Conservation (phyloP, 2,797 vertebrate genomes). For the Acipenser transmontanus region DNA sequence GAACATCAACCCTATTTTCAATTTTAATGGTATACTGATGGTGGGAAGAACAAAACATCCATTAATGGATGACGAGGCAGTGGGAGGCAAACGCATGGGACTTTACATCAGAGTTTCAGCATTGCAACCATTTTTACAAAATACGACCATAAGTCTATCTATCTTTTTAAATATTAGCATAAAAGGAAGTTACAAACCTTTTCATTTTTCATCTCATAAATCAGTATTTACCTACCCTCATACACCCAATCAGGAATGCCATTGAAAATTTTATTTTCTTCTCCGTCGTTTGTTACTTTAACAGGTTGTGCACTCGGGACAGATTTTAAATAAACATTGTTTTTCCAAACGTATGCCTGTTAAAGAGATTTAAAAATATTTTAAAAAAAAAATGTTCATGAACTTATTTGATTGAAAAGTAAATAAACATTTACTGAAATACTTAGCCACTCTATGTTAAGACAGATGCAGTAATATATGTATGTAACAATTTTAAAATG, state of each 20-base stretch:
- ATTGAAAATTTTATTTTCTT: conserved; percentile 81
- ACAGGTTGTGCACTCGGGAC: conserved; percentile 54
- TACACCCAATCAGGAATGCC: conserved; percentile 95
- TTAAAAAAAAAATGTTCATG: background rate
- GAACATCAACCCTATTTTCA: no score
- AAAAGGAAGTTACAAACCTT: background rate
- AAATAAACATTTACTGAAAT: background rate
- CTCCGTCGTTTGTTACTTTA: conserved; percentile 78
- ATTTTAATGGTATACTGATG: no score
- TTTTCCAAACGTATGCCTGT: conserved; percentile 81
- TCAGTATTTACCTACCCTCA: conserved; percentile 69
- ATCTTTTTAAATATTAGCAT: background rate
- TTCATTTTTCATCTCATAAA: no score
- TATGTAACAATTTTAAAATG: background rate
- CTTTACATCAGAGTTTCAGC: no score
- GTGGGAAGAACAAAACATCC: no score
- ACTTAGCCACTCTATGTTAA: background rate
- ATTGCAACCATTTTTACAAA: no score
- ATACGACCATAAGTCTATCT: no score
- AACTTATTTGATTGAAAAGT: background rate
- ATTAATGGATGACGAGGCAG: no score
- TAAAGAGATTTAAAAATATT: conserved; percentile 18
- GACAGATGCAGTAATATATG: no score
- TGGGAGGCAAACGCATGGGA: no score
- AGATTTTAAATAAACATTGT: conserved; percentile 77